Base-by-base conservation (phyloP, 1,140 invertebrate genomes). In the Camponotus vicinus region DNA sequence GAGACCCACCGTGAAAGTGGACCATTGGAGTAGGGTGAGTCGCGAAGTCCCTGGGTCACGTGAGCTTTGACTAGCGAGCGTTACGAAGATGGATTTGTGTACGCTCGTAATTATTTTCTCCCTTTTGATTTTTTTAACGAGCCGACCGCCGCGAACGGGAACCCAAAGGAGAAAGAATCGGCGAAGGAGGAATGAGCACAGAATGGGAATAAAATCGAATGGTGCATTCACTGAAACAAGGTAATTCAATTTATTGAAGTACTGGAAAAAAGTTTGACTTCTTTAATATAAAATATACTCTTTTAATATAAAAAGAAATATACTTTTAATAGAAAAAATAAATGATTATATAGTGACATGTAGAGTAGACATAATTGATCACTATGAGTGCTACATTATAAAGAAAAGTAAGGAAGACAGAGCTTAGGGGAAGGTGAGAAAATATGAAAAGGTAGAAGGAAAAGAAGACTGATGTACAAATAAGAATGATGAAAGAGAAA, bases 51-150 rank as follows among this genome's bases (percentile, higher is more conserved):
- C 73, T 61, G 75, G 78, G 83, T 88, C 89, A 88, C 86, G 86
- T 90, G 86, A 90, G 86, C 89, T 90, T 90, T 90, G 89, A 89
- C 89, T 91, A 91, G 86, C 71, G 89, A 91, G 75, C 89, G 86
- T 90, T 90, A 91, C 85, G 78, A 82, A 82, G 83, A 71, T 90
- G 64, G 86, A 88, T 86, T 90, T 76, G 77, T 90, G 80, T 86
- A 71, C 86, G 85, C 89, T 90, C 84, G 57, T 90, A 89, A 91
- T 90, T 90, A 91, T 85, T 89, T 91, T 90, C 57, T 86, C 84
- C 87, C 59, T 86, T 88, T 88, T 86, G 57, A 86, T 90, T 90
- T 89, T 90, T 90, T 89, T 87, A 86, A 88, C 73, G 86, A 88
- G 86, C 77, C 64, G 61, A 69, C 82, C 32, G 9, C 6, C 52